Base-by-base conservation (phyloP, 2,113 vertebrate genomes). In the Tauraco erythrolophus region DNA sequence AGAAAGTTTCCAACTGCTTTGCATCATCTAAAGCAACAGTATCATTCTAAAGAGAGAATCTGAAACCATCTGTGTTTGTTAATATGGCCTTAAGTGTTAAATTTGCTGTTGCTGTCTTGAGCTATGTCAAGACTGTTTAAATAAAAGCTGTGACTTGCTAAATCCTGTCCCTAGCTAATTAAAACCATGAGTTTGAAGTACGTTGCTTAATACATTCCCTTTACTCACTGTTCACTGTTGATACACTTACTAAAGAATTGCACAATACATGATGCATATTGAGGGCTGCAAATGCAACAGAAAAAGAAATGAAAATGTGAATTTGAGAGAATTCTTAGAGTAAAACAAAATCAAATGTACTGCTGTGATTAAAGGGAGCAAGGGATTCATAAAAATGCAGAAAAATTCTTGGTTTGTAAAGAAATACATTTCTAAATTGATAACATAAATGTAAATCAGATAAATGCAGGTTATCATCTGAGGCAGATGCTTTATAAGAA, bases 81-180 rank as follows among this genome's bases (percentile, higher is more conserved):
- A 96, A 94, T 94, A 92, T 57, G 79, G 84, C 83, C 82, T 94
- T 91, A 97, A 97, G 92, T 97, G 84, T 94, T 93, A 92, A 90
- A 96, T 94, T 90, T 94, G 87, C 65, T 92, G 72, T 72, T 96
- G 77, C 76, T 94, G 93, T 97, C 89, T 93, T 91, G 89, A 96
- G 89, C 86, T 96, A 64, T 94, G 92, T 96, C 94, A 89, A 92
- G 93, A 92, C 90, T 87, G 60, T 96, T 97, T 95, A 94, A 97
- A 96, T 92, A 96, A 97, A 97, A 96, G 95, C 89, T 92, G 56
- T 92, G 91, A 96, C 94, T 97, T 97, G 96, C 91, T 97, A 97
- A 96, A 96, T 97, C 97, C 94, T 95, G 92, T 95, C 92, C 91
- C 79, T 64, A 74, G 87, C 87, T 96, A 94, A 97, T 96, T 97